phyloP scores from a whole-genome alignment of 2,113 vertebrate genomes.

The Vimba vimba region DNA sequence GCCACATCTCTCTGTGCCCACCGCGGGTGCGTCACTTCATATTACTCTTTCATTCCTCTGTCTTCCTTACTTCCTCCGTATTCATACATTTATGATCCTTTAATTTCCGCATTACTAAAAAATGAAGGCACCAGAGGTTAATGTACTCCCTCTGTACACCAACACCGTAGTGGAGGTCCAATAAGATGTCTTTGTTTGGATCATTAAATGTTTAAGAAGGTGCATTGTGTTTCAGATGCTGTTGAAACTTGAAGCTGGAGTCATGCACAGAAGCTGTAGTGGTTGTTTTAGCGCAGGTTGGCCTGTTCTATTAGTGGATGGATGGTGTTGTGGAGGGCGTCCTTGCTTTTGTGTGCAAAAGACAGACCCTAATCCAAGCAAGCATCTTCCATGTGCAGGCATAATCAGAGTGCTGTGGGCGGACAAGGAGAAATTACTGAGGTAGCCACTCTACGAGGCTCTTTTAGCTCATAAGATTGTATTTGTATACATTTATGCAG shows the following conservation, averaged over 20 bases:
- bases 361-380: constrained; percentile 55
- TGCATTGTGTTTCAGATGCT: constrained; percentile 32
- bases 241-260: background rate
- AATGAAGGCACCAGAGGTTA: constrained; percentile 29
- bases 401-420: constrained; percentile 65
- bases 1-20: background rate
- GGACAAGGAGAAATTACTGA: constrained; percentile 38
- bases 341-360: constrained; percentile 63
- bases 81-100: constrained; percentile 30
- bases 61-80: background rate
- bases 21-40: constrained; percentile 1
- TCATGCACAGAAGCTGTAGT: constrained; percentile 2
- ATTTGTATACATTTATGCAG: constrained; percentile 42
- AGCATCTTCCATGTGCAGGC: constrained; percentile 67
- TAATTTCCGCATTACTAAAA: background rate
- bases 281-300: constrained; percentile 48
- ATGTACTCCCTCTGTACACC: constrained; percentile 21
- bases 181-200: background rate
- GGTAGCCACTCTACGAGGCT: constrained; percentile 16
- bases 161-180: background rate
- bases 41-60: constrained; percentile 31
- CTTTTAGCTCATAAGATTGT: constrained; percentile 32
- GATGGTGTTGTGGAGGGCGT: constrained; percentile 43
- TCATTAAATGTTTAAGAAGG: constrained; percentile 29
- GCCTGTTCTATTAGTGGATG: constrained; percentile 56